Evolutionary conservation across 2,888 invertebrate genomes (phyloP).

Genomic region (Sepioteuthis lessoniana): DNA sequence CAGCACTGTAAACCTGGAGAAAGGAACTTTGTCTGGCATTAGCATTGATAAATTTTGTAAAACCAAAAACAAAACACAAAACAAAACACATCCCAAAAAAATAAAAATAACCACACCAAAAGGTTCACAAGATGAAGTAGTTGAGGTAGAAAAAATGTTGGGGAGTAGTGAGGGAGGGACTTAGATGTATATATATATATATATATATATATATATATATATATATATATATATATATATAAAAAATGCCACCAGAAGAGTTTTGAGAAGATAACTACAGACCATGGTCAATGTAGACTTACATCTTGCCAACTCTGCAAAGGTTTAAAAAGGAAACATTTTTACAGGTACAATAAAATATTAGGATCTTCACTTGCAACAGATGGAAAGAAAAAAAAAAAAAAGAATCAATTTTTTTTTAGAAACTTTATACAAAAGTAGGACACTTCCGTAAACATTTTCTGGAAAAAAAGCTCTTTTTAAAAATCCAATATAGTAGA

Average conservation of each 20-base stretch:
- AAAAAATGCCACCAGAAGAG: slow-evolving; percentile 6
- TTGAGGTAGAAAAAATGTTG: background rate
- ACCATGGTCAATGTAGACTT: background rate
- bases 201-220: too few relatives aligned
- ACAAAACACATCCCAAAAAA: background rate
- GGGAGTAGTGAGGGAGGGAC: background rate
- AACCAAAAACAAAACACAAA: background rate
- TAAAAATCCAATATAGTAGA: background rate
- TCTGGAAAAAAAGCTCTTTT: background rate
- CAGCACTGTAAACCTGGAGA: too few relatives aligned
- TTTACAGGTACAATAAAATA: background rate
- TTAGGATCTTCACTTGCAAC: background rate
- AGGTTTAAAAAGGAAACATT: background rate
- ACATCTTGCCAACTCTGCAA: background rate
- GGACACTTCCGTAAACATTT: background rate
- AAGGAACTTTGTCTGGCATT: too few relatives aligned
- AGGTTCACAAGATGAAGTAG: background rate
- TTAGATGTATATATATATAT: too few relatives aligned
- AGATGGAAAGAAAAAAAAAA: background rate
- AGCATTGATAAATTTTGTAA: background rate
- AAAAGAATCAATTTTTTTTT: background rate
- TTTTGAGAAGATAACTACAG: background rate
- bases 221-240: too few relatives aligned
- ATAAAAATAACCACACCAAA: background rate
- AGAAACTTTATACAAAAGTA: background rate